A percentile compares a stretch with the other conserved stretches of the same genome.
Conservation (phyloP, 2,113 vertebrate species). For the Grallaria varia region DNA sequence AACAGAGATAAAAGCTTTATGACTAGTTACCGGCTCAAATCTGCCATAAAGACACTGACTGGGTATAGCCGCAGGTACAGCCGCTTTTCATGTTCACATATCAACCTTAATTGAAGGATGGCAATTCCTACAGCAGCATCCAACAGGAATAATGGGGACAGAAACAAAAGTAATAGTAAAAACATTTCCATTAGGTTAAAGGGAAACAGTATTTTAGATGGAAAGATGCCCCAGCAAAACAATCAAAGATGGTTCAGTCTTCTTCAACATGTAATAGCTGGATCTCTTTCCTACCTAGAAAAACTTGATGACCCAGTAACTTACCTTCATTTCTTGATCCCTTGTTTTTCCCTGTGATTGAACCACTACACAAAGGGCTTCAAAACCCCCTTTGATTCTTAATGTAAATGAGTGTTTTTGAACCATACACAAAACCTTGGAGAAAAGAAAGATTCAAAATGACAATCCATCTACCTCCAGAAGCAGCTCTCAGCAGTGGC, state of each 20-base stretch:
- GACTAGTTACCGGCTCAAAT: not conserved
- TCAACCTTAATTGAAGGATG: not conserved
- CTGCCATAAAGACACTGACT: not conserved
- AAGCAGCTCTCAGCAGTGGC: not conserved
- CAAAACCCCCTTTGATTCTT: not conserved
- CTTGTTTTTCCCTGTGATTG: not conserved
- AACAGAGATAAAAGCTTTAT: not conserved
- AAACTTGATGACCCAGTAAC: not conserved
- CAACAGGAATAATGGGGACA: not conserved
- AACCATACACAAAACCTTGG: not conserved
- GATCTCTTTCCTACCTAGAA: not conserved
- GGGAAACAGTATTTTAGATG: not conserved
- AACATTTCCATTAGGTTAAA: not conserved
- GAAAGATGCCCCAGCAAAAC: not conserved
- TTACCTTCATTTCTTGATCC: not conserved
- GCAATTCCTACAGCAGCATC: not conserved
- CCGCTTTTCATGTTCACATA: not conserved
- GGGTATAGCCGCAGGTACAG: rapidly evolving
- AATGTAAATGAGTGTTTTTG: not conserved
- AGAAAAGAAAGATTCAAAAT: not conserved
- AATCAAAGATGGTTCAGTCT: not conserved
- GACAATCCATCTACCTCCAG: not conserved
- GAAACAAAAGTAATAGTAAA: not conserved
- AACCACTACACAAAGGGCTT: not conserved
- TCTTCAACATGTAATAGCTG: not conserved